phyloP scores from a whole-genome alignment of 92 coral and sea anemone species.

The Montipora capitata region DNA sequence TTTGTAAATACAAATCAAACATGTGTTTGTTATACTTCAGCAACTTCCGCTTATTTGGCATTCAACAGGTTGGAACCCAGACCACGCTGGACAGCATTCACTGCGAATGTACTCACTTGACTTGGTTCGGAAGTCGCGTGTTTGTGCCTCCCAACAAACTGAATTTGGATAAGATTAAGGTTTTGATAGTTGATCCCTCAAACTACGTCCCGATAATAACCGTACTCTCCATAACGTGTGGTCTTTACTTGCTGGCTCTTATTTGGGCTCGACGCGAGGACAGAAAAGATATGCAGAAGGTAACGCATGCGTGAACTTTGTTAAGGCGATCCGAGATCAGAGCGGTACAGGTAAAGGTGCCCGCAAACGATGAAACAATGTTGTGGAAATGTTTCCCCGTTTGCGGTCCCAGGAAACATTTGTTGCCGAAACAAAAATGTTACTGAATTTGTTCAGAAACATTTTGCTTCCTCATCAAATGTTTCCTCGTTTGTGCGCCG shows the following conservation, averaged over 20 bases:
- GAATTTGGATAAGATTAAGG: slow-evolving; percentile 65
- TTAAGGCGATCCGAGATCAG: too few relatives aligned
- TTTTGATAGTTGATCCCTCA: slow-evolving; percentile 78
- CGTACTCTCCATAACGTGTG: slow-evolving; percentile 77
- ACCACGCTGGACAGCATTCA: slow-evolving; percentile 81
- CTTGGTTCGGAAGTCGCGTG: slow-evolving; percentile 95
- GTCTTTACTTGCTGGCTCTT: slow-evolving; percentile 62
- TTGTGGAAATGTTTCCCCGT: too few relatives aligned
- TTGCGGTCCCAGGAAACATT: too few relatives aligned
- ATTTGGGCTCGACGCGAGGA: slow-evolving; percentile 94
- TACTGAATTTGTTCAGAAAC: too few relatives aligned
- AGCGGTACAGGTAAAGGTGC: too few relatives aligned
- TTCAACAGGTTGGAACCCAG: slow-evolving; percentile 84
- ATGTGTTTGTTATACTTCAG: too few relatives aligned
- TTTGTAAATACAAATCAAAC: too few relatives aligned
- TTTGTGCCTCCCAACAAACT: slow-evolving; percentile 90
- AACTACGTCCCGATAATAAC: slow-evolving; percentile 87
- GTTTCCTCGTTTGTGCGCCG: too few relatives aligned
- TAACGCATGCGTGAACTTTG: neutral
- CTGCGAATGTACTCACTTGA: slow-evolving; percentile 92
- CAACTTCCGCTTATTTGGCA: neutral
- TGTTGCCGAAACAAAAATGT: too few relatives aligned
- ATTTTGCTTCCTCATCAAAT: too few relatives aligned
- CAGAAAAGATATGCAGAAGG: slow-evolving; percentile 83
- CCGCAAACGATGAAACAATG: too few relatives aligned